Evolutionary conservation across 2,888 invertebrate genomes (phyloP).

Genomic region (Drosophila prostipennis): DNA sequence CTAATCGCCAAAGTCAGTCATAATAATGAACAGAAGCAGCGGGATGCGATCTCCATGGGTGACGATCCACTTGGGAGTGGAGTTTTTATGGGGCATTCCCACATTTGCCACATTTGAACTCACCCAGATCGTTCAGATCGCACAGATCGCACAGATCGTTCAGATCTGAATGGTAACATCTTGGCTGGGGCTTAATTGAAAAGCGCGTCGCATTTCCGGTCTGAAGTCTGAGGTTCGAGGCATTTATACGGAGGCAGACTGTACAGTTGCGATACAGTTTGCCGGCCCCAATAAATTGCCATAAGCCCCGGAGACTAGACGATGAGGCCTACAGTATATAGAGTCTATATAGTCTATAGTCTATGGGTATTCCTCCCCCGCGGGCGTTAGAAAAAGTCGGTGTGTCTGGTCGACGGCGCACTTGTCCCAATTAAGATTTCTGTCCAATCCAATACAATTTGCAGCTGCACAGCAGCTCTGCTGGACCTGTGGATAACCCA

Average conservation of each 20-base stretch:
- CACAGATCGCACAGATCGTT: conserved; percentile 25
- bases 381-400: conserved; percentile 25
- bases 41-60: not conserved
- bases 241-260: conserved; percentile 37
- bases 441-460: conserved; percentile 77
- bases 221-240: conserved; percentile 17
- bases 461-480: conserved; percentile 25
- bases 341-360: conserved; percentile 26
- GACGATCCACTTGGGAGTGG: not conserved
- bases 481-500: conserved; percentile 2
- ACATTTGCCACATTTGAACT: conserved; percentile 11
- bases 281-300: conserved; percentile 73
- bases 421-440: conserved; percentile 80
- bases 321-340: not conserved
- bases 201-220: conserved; percentile 79
- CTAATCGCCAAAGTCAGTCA: conserved; percentile 8
- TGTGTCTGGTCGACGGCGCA: conserved; percentile 41
- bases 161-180: conserved; percentile 15
- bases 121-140: conserved; percentile 28
- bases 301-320: conserved; percentile 47
- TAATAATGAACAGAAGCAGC: not conserved
- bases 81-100: conserved; percentile 4
- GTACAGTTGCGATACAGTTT: conserved; percentile 14
- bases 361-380: conserved; percentile 32
- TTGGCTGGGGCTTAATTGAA: conserved; percentile 63